phyloP scores from a whole-genome alignment of 1,140 invertebrate species.

The Mercenaria mercenaria region DNA sequence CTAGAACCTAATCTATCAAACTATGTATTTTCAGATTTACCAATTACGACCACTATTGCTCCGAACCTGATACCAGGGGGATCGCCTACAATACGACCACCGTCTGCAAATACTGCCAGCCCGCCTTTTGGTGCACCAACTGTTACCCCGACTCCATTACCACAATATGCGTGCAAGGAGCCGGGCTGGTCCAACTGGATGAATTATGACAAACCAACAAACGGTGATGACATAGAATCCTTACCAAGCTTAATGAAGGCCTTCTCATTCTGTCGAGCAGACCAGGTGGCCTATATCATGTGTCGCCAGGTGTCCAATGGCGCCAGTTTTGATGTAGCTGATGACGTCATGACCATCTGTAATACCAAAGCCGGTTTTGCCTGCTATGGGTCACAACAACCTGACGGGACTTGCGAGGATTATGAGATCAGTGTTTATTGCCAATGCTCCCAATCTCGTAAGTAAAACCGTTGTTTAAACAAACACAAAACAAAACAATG shows the following conservation, averaged over 20 bases:
- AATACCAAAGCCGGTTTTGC: constrained; percentile 67
- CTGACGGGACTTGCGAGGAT: constrained; percentile 57
- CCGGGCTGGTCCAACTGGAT: constrained; percentile 92
- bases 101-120: not conserved
- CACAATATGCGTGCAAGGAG: constrained; percentile 85
- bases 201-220: constrained; percentile 86
- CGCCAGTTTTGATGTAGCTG: constrained; percentile 42
- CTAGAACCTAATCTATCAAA: no score
- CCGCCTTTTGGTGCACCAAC: not conserved
- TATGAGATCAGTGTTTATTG: constrained; percentile 75
- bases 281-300: constrained; percentile 58
- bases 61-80: not conserved
- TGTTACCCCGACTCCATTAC: not conserved
- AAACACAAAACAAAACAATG: not conserved
- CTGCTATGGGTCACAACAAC: constrained; percentile 64
- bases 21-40: constrained; percentile 15
- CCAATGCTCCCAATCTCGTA: constrained; percentile 42
- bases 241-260: constrained; percentile 72
- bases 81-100: constrained; percentile 10
- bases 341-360: constrained; percentile 58
- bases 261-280: constrained; percentile 59
- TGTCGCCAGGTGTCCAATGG: constrained; percentile 56
- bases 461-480: not conserved
- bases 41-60: constrained; percentile 34
- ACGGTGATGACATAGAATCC: constrained; percentile 72